Percentiles rank a stretch among this genome's conserved stretches.
Evolutionary conservation across 1,140 invertebrate genomes (phyloP).

Genomic region (Cecropterus lyciades): DNA sequence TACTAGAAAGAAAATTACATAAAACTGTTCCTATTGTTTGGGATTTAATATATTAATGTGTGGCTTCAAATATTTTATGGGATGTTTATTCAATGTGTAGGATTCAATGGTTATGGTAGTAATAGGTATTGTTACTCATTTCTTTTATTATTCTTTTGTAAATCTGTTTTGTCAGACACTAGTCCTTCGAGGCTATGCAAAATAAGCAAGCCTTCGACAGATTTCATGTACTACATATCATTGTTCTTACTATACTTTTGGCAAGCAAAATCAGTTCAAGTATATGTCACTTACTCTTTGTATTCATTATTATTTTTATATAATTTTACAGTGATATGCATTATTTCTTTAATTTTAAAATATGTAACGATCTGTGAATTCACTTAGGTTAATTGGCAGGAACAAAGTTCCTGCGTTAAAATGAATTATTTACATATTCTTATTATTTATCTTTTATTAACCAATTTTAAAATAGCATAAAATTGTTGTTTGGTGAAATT

Average conservation of each 20-base stretch:
- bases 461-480: too few species aligned
- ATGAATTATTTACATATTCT: neutral
- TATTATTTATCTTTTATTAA: neutral
- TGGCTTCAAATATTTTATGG: neutral
- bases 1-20: neutral
- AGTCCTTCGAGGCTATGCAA: too few species aligned
- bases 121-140: too few species aligned
- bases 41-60: constrained; percentile 5
- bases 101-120: too few species aligned
- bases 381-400: neutral
- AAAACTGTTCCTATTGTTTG: constrained; percentile 13
- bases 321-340: neutral
- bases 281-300: neutral
- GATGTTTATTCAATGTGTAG: constrained; percentile 2
- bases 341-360: neutral
- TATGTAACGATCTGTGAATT: constrained; percentile 13
- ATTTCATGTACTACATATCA: too few species aligned
- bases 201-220: too few species aligned
- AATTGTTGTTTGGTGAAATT: too few species aligned
- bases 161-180: too few species aligned
- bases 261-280: too few species aligned
- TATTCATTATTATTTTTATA: neutral
- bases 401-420: constrained; percentile 9
- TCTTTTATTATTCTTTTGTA: too few species aligned
- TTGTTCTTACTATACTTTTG: too few species aligned